Conservation (phyloP, 2,888 invertebrate species). For the Caenorhabditis uteleia region DNA sequence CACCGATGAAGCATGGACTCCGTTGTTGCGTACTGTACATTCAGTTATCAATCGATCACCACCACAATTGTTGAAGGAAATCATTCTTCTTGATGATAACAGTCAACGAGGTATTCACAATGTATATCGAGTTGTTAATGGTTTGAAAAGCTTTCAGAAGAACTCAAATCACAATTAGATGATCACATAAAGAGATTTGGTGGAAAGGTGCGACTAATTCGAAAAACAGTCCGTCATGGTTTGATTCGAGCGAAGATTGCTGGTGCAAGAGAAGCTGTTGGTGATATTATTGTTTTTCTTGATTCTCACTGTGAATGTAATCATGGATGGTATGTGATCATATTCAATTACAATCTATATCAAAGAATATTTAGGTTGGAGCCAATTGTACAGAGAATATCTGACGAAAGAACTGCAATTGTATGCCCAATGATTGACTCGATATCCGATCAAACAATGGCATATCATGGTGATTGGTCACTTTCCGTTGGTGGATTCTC, state of each 20-base stretch:
- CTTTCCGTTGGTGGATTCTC: slow-evolving; percentile 69
- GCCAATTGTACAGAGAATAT: slow-evolving; percentile 85
- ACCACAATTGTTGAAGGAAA: slow-evolving; percentile 81
- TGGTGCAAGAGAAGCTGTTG: slow-evolving; percentile 82
- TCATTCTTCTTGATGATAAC: slow-evolving; percentile 92
- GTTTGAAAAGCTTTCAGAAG: slow-evolving; percentile 71
- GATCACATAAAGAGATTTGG: slow-evolving; percentile 77
- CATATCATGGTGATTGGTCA: slow-evolving; percentile 73
- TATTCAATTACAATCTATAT: neutral
- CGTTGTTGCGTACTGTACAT: slow-evolving; percentile 79
- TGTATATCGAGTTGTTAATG: neutral
- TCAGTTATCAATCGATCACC: slow-evolving; percentile 84
- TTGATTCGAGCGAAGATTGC: slow-evolving; percentile 87
- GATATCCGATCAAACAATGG: slow-evolving; percentile 82
- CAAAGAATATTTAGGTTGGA: slow-evolving; percentile 76
- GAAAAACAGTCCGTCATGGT: slow-evolving; percentile 82
- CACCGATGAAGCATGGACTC: slow-evolving; percentile 89
- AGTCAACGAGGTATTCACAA: slow-evolving; percentile 75
- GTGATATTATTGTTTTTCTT: slow-evolving; percentile 81
- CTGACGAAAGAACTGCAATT: slow-evolving; percentile 81
- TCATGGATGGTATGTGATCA: slow-evolving; percentile 76
- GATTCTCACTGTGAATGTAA: slow-evolving; percentile 91
- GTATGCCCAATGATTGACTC: slow-evolving; percentile 94
- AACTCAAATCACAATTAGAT: slow-evolving; percentile 80
- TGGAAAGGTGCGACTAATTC: slow-evolving; percentile 78